Conservation (phyloP, 1,140 invertebrate species). For the Bombyx mori region DNA sequence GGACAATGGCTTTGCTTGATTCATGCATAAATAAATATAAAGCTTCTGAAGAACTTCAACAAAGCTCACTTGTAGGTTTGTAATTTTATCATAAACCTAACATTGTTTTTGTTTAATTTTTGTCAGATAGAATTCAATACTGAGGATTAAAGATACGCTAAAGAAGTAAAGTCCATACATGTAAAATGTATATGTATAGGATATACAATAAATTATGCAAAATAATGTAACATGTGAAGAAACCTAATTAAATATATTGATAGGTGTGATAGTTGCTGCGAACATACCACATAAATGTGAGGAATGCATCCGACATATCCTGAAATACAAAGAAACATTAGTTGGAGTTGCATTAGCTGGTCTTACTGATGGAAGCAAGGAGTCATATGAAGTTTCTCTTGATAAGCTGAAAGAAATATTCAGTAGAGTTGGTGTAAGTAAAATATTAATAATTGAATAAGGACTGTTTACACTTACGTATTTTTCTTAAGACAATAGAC, state of each 20-base stretch:
- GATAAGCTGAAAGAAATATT: conserved; percentile 75
- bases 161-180: too few relatives aligned
- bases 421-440: conserved; percentile 68
- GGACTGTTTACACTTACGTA: not conserved
- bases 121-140: not conserved
- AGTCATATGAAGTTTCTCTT: conserved; percentile 71
- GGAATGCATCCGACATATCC: conserved; percentile 73
- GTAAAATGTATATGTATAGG: too few relatives aligned
- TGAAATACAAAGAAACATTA: conserved; percentile 73
- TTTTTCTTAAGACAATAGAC: too few relatives aligned
- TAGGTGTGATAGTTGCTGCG: conserved; percentile 84
- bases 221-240: not conserved
- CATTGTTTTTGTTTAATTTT: not conserved
- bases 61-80: conserved; percentile 44
- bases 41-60: conserved; percentile 59
- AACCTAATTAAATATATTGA: conserved; percentile 23
- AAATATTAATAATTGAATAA: conserved; percentile 1
- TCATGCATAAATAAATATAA: conserved; percentile 74
- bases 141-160: too few relatives aligned
- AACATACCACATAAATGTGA: conserved; percentile 74
- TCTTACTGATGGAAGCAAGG: conserved; percentile 80
- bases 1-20: conserved; percentile 73
- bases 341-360: conserved; percentile 47
- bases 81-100: conserved; percentile 8
- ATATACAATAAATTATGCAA: too few relatives aligned